These are phyloP conservation scores for Phortica variegata DNA, from an alignment of 1,140 invertebrate species.

Conservation along the genomic window DNA sequence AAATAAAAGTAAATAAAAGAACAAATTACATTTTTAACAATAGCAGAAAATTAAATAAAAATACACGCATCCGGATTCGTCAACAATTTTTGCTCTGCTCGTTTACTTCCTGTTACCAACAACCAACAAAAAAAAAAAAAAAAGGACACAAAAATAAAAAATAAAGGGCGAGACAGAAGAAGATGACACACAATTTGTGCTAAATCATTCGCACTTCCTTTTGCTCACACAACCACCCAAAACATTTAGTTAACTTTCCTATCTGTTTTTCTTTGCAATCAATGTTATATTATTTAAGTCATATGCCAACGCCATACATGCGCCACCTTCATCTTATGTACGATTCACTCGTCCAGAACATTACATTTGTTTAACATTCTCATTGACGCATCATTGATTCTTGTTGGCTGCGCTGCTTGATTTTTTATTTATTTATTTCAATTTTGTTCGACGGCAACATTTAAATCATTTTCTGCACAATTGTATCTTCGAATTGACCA, in stretches of 20 bases:
- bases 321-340: conserved; percentile 23
- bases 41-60: not conserved
- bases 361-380: conserved; percentile 54
- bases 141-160: conserved; percentile 18
- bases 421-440: conserved; percentile 29
- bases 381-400: conserved; percentile 45
- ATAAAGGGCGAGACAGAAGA: conserved; percentile 24
- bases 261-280: conserved; percentile 47
- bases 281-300: conserved; percentile 53
- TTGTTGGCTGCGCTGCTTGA: conserved; percentile 12
- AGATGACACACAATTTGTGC: conserved; percentile 31
- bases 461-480: conserved; percentile 42
- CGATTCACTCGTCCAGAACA: conserved; percentile 48
- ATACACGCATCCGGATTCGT: not conserved
- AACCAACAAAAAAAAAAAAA: not conserved
- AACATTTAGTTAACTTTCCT: too few relatives aligned
- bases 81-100: conserved; percentile 17
- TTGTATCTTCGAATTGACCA: conserved; percentile 1
- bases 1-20: not conserved
- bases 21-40: not conserved
- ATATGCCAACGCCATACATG: conserved; percentile 18
- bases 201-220: conserved; percentile 54
- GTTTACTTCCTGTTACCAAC: conserved; percentile 10
- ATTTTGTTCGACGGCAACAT: conserved; percentile 28
- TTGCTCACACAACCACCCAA: too few relatives aligned